Percentiles rank a stretch among this genome's conserved stretches.
Evolutionary conservation across 2,797 vertebrate species (phyloP).

Genomic region (Acrossocheilus fasciatus): DNA sequence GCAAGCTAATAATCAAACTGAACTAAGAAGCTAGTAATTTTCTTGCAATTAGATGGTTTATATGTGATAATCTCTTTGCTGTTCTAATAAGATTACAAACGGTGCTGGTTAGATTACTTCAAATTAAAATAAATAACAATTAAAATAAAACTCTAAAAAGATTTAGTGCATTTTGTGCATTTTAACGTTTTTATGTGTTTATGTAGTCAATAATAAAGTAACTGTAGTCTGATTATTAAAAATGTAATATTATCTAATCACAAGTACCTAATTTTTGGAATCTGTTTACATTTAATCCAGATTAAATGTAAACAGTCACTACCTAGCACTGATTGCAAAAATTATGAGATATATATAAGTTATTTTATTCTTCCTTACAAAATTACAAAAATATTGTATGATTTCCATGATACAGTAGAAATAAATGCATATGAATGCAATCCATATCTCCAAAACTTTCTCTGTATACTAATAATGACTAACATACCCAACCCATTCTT

Average conservation of each 20-base stretch:
- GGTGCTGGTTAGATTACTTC: background rate
- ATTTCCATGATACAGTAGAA: background rate
- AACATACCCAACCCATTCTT: background rate
- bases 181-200: background rate
- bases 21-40: slow-evolving; percentile 3
- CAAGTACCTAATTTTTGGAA: background rate
- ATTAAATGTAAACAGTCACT: background rate
- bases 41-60: slow-evolving; percentile 10
- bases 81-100: background rate
- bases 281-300: background rate
- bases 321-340: background rate
- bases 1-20: background rate
- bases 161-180: background rate
- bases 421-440: background rate
- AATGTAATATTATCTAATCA: background rate
- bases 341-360: background rate
- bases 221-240: background rate
- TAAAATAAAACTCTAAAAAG: background rate
- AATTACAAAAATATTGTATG: background rate
- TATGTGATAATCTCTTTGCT: background rate
- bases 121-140: background rate
- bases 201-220: background rate
- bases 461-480: background rate
- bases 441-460: background rate
- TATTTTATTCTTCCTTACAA: background rate